phyloP scores from a whole-genome alignment of 2,797 vertebrate genomes.

The Eleutherodactylus coqui region DNA sequence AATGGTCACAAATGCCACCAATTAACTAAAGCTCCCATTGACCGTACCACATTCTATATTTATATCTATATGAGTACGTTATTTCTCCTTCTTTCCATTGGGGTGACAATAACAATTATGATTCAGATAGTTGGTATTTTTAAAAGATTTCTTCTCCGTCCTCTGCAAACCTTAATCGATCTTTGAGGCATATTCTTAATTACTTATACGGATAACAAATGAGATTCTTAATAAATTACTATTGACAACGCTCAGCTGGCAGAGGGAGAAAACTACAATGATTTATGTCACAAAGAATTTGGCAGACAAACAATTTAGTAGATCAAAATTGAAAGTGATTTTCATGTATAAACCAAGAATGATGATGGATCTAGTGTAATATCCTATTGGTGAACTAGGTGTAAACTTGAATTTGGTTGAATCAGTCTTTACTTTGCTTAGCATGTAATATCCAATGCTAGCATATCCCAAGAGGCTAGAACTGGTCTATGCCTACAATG shows the following conservation, averaged over 20 bases:
- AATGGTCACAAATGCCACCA: not conserved
- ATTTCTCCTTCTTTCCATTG: not conserved
- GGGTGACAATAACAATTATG: not conserved
- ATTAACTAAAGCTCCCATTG: no score
- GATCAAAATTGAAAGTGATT: not conserved
- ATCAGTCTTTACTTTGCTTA: not conserved
- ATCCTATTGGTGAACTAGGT: not conserved
- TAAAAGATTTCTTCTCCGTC: constrained; percentile 1
- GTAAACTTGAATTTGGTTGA: not conserved
- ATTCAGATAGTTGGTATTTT: not conserved
- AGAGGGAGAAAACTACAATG: constrained; percentile 46
- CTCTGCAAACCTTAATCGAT: constrained; percentile 32
- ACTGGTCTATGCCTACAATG: no score
- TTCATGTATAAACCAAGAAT: not conserved
- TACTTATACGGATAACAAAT: constrained; percentile 57
- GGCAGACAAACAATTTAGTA: constrained; percentile 44
- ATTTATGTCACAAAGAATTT: constrained; percentile 56
- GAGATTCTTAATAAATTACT: constrained; percentile 53
- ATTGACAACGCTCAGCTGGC: constrained; percentile 43
- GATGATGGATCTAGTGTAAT: not conserved
- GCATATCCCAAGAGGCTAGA: not conserved
- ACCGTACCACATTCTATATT: not conserved
- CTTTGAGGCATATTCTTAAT: constrained; percentile 47
- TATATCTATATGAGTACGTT: not conserved
- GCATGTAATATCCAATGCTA: not conserved